Evolutionary conservation across 2,113 vertebrate species (phyloP).

Genomic region (Sylvietta virens): DNA sequence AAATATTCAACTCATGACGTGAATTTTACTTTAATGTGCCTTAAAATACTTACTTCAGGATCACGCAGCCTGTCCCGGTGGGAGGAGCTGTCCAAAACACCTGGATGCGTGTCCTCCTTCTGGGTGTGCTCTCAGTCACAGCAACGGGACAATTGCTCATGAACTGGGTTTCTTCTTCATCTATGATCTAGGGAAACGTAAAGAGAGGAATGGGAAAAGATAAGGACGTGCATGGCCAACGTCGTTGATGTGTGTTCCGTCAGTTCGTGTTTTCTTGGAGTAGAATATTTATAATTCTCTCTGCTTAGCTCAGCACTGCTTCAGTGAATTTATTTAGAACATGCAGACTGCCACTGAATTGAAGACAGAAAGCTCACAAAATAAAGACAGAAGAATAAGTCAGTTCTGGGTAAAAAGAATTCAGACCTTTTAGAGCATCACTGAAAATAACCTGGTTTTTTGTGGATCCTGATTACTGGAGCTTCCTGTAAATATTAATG

Average conservation of each 20-base stretch:
- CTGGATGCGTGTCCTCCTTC: constrained; percentile 90
- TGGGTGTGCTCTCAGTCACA: constrained; percentile 93
- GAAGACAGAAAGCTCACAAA: not conserved
- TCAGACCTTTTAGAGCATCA: not conserved
- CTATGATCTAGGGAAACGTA: constrained; percentile 82
- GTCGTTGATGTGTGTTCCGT: accelerated
- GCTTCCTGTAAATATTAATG: not conserved
- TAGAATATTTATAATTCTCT: not conserved
- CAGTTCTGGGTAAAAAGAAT: not conserved
- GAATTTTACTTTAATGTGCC: not conserved
- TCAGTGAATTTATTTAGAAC: not conserved
- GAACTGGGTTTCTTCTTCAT: constrained; percentile 96
- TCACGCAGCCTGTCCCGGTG: constrained; percentile 86
- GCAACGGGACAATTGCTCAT: constrained; percentile 97
- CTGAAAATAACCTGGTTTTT: not conserved
- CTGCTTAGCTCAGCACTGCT: not conserved
- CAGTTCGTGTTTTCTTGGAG: not conserved
- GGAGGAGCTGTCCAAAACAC: constrained; percentile 94
- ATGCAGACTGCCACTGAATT: not conserved
- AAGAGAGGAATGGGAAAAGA: not conserved
- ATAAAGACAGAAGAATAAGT: not conserved
- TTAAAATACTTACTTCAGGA: constrained; percentile 86
- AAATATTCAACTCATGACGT: not conserved
- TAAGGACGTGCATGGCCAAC: not conserved
- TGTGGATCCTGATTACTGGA: not conserved